Percentiles rank a stretch among this genome's conserved stretches.
These are phyloP conservation scores for Colaptes auratus DNA, from an alignment of 2,113 vertebrate genomes.

Conservation along the genomic window DNA sequence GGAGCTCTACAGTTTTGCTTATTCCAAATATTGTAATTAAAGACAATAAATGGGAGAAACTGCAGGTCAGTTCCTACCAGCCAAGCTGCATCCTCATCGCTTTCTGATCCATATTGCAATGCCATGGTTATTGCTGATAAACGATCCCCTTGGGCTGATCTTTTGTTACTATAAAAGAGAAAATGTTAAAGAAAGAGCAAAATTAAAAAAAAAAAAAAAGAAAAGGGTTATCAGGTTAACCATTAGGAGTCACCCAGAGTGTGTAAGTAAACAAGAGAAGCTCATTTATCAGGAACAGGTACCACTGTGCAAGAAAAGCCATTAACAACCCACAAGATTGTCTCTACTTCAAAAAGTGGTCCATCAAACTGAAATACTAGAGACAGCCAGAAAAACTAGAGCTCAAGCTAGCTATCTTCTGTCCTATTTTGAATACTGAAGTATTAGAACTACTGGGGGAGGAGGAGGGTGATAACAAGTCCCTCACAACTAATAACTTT, in stretches of 20 bases:
- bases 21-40: background rate
- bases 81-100: conserved; percentile 94
- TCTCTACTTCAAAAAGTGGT: background rate
- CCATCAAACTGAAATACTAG: background rate
- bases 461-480: background rate
- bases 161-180: conserved; percentile 86
- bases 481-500: background rate
- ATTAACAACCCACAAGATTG: fast-evolving
- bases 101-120: conserved; percentile 96
- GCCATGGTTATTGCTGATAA: conserved; percentile 98
- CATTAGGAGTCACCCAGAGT: background rate
- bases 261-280: background rate
- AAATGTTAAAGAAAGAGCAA: background rate
- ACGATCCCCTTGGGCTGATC: conserved; percentile 91
- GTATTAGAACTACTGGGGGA: background rate
- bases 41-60: background rate
- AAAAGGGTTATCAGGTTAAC: background rate
- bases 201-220: background rate
- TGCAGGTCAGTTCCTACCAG: conserved; percentile 78
- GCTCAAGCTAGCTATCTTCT: background rate
- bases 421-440: background rate
- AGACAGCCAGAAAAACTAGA: background rate
- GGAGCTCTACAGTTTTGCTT: background rate
- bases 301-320: background rate
- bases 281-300: background rate